Evolutionary conservation across 2,113 vertebrate genomes (phyloP).

Genomic region (Nettapus auritus): DNA sequence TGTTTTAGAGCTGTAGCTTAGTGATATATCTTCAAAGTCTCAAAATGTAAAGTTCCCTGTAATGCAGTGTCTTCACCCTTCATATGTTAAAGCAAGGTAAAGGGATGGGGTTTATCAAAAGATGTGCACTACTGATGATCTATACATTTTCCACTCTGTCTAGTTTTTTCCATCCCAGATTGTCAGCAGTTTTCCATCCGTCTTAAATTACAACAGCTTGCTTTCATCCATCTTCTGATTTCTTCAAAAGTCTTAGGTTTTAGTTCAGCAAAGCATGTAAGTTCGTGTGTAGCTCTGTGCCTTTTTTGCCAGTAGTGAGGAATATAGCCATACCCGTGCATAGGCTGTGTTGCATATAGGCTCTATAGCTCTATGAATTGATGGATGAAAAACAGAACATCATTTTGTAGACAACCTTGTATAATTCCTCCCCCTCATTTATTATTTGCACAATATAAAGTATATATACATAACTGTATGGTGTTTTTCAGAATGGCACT

Average conservation of each 20-base stretch:
- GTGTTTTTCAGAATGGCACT: background rate
- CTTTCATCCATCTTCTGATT: background rate
- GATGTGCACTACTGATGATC: background rate
- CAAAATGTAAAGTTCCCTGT: background rate
- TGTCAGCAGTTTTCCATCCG: background rate
- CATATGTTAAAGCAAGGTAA: background rate
- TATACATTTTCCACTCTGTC: background rate
- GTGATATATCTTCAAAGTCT: background rate
- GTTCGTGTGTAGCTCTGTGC: fast-evolving
- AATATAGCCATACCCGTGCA: background rate
- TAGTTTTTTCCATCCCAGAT: background rate
- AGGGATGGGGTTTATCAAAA: background rate
- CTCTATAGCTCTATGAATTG: background rate
- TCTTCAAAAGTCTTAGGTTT: background rate
- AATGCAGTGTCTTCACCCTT: background rate
- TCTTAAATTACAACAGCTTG: background rate
- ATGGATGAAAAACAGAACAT: background rate
- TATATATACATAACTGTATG: background rate
- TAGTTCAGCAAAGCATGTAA: background rate
- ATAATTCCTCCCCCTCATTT: background rate
- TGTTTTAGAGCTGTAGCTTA: background rate
- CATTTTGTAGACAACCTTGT: background rate
- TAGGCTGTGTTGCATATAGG: background rate
- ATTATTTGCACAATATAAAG: background rate
- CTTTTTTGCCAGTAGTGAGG: background rate